Percentiles rank a stretch among this genome's conserved stretches.
Evolutionary conservation across 2,797 vertebrate genomes (phyloP).

Genomic region (Fratercula arctica): DNA sequence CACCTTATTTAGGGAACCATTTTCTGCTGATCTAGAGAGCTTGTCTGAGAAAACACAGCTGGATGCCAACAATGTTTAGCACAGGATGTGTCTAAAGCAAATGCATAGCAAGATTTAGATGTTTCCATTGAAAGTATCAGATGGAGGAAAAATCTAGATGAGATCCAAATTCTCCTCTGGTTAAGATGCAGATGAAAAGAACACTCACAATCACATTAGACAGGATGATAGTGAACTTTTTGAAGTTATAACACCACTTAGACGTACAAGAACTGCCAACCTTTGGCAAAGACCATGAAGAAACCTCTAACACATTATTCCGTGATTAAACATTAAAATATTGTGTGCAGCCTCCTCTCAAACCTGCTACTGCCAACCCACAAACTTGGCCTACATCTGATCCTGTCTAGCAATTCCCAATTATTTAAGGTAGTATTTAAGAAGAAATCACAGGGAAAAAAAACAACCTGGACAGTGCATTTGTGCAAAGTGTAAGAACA

Average conservation of each 20-base stretch:
- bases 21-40: conserved; percentile 44
- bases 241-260: background rate
- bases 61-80: conserved; percentile 38
- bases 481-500: background rate
- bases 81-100: conserved; percentile 4
- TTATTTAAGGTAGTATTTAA: background rate
- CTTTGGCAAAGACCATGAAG: background rate
- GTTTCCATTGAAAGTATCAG: background rate
- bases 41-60: conserved; percentile 45
- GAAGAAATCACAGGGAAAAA: background rate
- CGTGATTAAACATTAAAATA: background rate
- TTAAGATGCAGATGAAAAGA: background rate
- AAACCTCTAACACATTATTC: background rate
- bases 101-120: background rate
- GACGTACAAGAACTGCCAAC: background rate
- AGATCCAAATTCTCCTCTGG: background rate
- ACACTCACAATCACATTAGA: background rate
- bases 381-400: background rate
- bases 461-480: background rate
- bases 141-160: background rate
- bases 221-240: background rate
- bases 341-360: background rate
- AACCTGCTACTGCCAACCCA: background rate
- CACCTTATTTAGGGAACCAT: conserved; percentile 16
- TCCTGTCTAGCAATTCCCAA: background rate